Percentiles rank a stretch among this genome's conserved stretches.
These are phyloP conservation scores for Phrixothrix hirtus DNA, from an alignment of 2,888 invertebrate genomes.

Conservation along the genomic window DNA sequence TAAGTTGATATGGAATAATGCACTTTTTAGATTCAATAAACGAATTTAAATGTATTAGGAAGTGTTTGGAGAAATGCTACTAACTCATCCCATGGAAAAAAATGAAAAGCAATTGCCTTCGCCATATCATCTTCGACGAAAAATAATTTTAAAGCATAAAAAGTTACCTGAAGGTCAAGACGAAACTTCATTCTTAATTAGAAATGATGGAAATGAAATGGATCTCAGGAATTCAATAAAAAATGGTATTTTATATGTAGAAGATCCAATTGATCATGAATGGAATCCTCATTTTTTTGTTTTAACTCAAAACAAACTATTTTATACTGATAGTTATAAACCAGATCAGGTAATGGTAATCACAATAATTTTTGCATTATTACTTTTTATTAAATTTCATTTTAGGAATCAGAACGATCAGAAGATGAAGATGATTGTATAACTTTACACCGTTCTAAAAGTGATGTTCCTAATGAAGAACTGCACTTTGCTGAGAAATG, in stretches of 20 bases:
- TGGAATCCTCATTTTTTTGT: slow-evolving; percentile 96
- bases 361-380: too few species aligned
- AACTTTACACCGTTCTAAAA: slow-evolving; percentile 60
- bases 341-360: slow-evolving; percentile 49
- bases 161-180: slow-evolving; percentile 90
- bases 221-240: slow-evolving; percentile 82
- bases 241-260: slow-evolving; percentile 86
- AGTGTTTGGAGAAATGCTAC: slow-evolving; percentile 83
- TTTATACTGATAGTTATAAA: slow-evolving; percentile 76
- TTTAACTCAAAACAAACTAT: slow-evolving; percentile 83
- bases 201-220: slow-evolving; percentile 68
- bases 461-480: slow-evolving; percentile 80
- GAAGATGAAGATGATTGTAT: slow-evolving; percentile 57
- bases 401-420: slow-evolving; percentile 45
- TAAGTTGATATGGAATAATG: too few species aligned
- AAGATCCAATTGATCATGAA: slow-evolving; percentile 85
- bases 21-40: too few species aligned
- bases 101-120: slow-evolving; percentile 81
- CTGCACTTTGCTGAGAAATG: slow-evolving; percentile 90
- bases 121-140: slow-evolving; percentile 75
- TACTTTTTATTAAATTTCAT: too few species aligned
- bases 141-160: slow-evolving; percentile 87
- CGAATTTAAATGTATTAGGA: slow-evolving; percentile 62
- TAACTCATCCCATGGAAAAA: slow-evolving; percentile 77
- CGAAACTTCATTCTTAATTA: slow-evolving; percentile 65